These are phyloP conservation scores for Lagocephalus sceleratus DNA, from an alignment of 2,797 vertebrate genomes.

Conservation along the genomic window DNA sequence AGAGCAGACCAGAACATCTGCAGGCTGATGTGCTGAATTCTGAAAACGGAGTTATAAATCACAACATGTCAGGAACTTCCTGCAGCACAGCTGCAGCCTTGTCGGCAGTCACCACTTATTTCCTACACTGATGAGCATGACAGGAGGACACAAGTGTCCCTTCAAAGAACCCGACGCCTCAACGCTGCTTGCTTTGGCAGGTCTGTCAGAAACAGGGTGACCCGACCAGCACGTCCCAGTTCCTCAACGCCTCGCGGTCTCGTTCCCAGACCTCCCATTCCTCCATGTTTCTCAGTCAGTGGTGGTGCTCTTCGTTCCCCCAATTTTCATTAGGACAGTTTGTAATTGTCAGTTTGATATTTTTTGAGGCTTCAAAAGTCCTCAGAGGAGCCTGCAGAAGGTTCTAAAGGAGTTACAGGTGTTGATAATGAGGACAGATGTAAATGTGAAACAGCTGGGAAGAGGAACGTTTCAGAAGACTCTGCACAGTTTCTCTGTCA, in stretches of 20 bases:
- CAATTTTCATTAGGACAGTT: not conserved
- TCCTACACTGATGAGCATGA: slow-evolving; percentile 20
- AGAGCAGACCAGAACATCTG: not conserved
- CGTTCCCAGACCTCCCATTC: slow-evolving; percentile 39
- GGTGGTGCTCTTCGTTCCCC: slow-evolving; percentile 3
- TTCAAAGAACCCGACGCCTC: slow-evolving; percentile 64
- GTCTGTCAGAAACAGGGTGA: slow-evolving; percentile 38
- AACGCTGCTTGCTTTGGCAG: slow-evolving; percentile 41
- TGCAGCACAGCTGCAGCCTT: slow-evolving; percentile 16
- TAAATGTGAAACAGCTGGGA: too few relatives aligned
- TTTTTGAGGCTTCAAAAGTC: too few relatives aligned
- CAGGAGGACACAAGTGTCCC: slow-evolving; percentile 50
- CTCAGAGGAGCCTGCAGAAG: too few relatives aligned
- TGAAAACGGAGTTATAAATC: slow-evolving; percentile 32
- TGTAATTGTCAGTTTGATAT: too few relatives aligned
- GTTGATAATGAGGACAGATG: too few relatives aligned
- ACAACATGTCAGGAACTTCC: slow-evolving; percentile 50
- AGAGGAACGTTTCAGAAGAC: too few relatives aligned
- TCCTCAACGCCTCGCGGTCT: slow-evolving; percentile 45
- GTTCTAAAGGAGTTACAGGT: too few relatives aligned
- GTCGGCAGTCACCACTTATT: slow-evolving; percentile 24
- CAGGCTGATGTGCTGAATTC: slow-evolving; percentile 25
- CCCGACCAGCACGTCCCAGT: slow-evolving; percentile 56
- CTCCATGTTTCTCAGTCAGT: slow-evolving; percentile 39
- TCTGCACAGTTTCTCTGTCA: too few relatives aligned